A percentile compares a stretch with the other conserved stretches of the same genome.
These are phyloP conservation scores for Lota lota DNA, from an alignment of 2,113 vertebrate genomes.

Conservation along the genomic window DNA sequence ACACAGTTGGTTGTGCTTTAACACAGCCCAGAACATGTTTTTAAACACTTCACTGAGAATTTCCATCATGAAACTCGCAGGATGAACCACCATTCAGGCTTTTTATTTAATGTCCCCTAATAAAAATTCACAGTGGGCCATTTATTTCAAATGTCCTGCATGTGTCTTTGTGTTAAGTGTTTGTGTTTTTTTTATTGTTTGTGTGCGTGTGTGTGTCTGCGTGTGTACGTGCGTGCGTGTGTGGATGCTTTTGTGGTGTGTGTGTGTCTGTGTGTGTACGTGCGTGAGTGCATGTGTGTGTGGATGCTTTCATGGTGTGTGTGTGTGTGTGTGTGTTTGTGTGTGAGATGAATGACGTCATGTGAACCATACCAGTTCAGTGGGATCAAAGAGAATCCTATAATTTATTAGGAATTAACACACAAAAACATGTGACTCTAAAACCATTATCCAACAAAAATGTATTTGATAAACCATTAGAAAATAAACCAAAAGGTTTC, in stretches of 20 bases:
- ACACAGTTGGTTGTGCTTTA: constrained; percentile 53
- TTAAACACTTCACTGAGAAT: constrained; percentile 66
- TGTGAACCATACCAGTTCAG: constrained; percentile 8
- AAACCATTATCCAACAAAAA: neutral
- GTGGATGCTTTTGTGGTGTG: no score
- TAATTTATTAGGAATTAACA: no score
- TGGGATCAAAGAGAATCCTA: constrained; percentile 11
- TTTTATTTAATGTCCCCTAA: constrained; percentile 53
- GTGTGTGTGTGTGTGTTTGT: neutral
- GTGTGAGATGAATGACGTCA: neutral
- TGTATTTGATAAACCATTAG: no score
- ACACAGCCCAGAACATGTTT: constrained; percentile 63
- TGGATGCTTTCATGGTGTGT: no score
- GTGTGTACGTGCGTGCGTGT: neutral
- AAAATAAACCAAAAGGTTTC: no score
- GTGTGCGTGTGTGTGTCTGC: no score
- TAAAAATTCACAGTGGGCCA: constrained; percentile 60
- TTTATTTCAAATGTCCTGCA: constrained; percentile 46
- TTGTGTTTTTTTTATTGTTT: no score
- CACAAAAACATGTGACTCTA: neutral
- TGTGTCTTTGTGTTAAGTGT: constrained; percentile 8
- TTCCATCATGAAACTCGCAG: constrained; percentile 48
- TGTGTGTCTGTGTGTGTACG: no score
- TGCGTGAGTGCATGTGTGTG: no score
- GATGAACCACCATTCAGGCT: constrained; percentile 47